Evolutionary conservation across 2,797 vertebrate genomes (phyloP), one percentile per base, ranked within the genome.

Genomic region (Notoglanidium macrostoma): DNA sequence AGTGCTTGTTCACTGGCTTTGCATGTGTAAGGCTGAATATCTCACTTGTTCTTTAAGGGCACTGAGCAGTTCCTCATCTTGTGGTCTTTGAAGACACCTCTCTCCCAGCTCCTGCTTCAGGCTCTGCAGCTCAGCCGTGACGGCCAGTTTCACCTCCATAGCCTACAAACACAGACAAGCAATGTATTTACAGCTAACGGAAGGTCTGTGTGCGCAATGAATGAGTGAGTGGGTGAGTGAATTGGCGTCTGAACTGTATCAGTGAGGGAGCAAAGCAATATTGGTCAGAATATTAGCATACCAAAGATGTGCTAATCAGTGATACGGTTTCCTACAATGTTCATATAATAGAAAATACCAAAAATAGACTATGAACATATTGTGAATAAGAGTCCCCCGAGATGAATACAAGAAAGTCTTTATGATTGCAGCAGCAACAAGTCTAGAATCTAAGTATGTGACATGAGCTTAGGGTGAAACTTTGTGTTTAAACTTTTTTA

Each of bases 21-120:
- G 44, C 57, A 32, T 73, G 68, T 87, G 29, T 54, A 44, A 73
- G 15, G 2, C 15, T 19, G 29, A 15, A 0, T 57, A 19, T 23
- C 84, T 89, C 92, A 96, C 96, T 95, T 96, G 95, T 89, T 96
- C 95, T 92, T 86, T 95, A 93, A 96, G 94, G 88, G 94, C 94
- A 83, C 93, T 95, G 86, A 96, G 92, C 83, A 96, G 86, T 92
- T 96, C 95, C 79, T 96, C 95, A 0, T 95, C 95, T 89, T 95
- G 92, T 2, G 91, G 89, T 87, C 91, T 90, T 80, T 86, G 90
- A 26, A 91, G 89, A 81, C 92, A 90, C 73, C 90, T 93, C 23
- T 94, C 93, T 19, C 88, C 92, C 73, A 95, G 91, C 89, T 95
- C 93, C 87, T 94, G 92, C 85, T 95, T 95, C 7, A 96, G 89